Evolutionary conservation across 2,797 vertebrate species (phyloP).

Genomic region (Agapornis canus): DNA sequence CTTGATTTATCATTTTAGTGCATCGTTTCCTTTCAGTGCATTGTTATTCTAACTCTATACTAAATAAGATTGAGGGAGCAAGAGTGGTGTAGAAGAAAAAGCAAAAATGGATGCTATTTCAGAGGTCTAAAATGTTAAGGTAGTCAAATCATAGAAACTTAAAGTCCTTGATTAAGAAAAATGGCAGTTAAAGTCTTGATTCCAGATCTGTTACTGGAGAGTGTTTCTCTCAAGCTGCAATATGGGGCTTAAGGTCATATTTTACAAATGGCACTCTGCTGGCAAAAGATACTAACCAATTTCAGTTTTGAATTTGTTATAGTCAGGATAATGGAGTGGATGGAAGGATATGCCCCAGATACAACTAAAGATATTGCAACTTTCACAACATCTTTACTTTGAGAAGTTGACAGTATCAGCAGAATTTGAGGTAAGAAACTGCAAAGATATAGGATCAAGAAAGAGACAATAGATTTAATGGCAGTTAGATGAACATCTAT

Average conservation of each 20-base stretch:
- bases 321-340: conserved; percentile 63
- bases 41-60: neutral
- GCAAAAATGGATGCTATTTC: neutral
- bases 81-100: neutral
- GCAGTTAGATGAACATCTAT: conserved; percentile 45
- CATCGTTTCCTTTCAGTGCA: neutral
- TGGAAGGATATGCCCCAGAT: conserved; percentile 10
- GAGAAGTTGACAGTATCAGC: neutral
- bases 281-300: neutral
- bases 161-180: neutral
- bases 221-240: neutral
- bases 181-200: neutral
- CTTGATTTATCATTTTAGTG: neutral
- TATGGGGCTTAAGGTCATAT: neutral
- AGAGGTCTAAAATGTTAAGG: neutral
- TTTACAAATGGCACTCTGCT: neutral
- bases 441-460: conserved; percentile 53
- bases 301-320: conserved; percentile 53
- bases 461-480: conserved; percentile 66
- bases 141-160: neutral
- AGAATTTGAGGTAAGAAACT: conserved; percentile 51
- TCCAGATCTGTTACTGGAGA: neutral
- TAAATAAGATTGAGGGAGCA: neutral
- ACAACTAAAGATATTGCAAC: conserved; percentile 21
- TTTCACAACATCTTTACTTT: conserved; percentile 17